Evolutionary conservation across 2,888 invertebrate species (phyloP).

Genomic region (Plebejus anna): DNA sequence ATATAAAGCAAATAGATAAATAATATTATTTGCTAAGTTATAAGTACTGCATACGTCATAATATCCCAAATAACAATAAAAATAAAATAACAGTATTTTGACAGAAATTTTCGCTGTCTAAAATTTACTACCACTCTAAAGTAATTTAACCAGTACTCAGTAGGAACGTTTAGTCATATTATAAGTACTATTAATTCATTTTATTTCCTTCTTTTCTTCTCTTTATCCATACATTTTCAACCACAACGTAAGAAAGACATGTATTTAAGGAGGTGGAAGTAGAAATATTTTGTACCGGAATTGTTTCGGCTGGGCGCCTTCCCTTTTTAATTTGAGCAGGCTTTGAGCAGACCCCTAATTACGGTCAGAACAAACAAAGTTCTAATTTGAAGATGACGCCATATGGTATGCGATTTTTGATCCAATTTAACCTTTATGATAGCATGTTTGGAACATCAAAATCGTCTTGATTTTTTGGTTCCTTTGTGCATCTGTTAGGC

Average conservation of each 20-base stretch:
- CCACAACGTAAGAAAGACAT: slow-evolving; percentile 31
- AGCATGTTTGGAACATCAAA: slow-evolving; percentile 1
- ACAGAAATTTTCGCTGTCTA: too few species aligned
- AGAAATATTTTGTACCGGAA: slow-evolving; percentile 76
- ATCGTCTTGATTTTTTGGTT: not conserved
- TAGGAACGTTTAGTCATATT: too few species aligned
- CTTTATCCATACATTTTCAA: slow-evolving; percentile 48
- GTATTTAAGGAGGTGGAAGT: slow-evolving; percentile 77
- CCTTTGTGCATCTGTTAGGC: not conserved
- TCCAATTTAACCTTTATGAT: slow-evolving; percentile 16
- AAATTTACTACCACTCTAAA: too few species aligned
- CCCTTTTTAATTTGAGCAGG: slow-evolving; percentile 73
- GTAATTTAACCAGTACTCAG: not conserved
- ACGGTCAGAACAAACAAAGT: slow-evolving; percentile 72
- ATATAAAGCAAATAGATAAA: too few species aligned
- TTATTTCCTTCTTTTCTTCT: not conserved
- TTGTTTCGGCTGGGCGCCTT: slow-evolving; percentile 69
- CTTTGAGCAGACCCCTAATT: slow-evolving; percentile 75
- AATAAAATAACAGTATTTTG: too few species aligned
- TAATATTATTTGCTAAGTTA: too few species aligned
- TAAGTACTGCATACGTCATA: too few species aligned
- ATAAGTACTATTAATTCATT: not conserved
- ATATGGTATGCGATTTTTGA: slow-evolving; percentile 54
- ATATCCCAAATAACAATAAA: too few species aligned
- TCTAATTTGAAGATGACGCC: slow-evolving; percentile 57